Evolutionary conservation across 1,140 invertebrate species (phyloP), one percentile per base, ranked within the genome.

Genomic region (Pogonomyrmex californicus): DNA sequence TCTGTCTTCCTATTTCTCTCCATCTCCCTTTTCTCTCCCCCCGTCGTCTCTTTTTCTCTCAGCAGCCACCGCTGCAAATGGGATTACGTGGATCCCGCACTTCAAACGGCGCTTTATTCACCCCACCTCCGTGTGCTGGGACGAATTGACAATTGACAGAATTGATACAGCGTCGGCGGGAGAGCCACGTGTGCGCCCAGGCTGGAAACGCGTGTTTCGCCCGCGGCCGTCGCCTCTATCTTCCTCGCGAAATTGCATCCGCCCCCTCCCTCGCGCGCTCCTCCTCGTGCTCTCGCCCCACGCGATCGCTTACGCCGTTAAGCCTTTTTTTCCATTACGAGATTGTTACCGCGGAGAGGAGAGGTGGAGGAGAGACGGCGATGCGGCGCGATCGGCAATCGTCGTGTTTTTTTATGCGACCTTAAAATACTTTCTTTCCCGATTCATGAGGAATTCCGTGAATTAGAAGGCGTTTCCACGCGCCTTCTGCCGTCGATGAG

Each of bases 61-160:
- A 10, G 30, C 79, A 87, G 68, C 77, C 70, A 68, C 56, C 62
- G 70, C 58, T 82, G 89, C 87, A 93, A 93, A 94, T 93, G 77
- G 88, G 90, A 93, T 94, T 94, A 93, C 86, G 65, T 63, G 49
- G 58, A 88, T 91, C 86, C 89, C 90, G 87, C 91, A 93, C 94
- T 94, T 95, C 94, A 94, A 95, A 94, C 93, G 94, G 88, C 86
- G 90, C 89, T 92, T 93, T 91, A 90, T 90, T 88, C 49, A 17
- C 14, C 51, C 51, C 10, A 23, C 63, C 38, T 7, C 44, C 44
- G n/a, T 65, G 51, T 47, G 49, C 62, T 41, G 65, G 90, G 92
- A 91, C 87, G 93, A 95, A 95, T 94, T 95, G 94, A 95, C 94
- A 95, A 95, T 95, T 94, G 94, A 93, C 94, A 95, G 92, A 95